A percentile compares a stretch with the other conserved stretches of the same genome.
Evolutionary conservation across 2,113 vertebrate species (phyloP).

Genomic region (Catagonus wagneri): DNA sequence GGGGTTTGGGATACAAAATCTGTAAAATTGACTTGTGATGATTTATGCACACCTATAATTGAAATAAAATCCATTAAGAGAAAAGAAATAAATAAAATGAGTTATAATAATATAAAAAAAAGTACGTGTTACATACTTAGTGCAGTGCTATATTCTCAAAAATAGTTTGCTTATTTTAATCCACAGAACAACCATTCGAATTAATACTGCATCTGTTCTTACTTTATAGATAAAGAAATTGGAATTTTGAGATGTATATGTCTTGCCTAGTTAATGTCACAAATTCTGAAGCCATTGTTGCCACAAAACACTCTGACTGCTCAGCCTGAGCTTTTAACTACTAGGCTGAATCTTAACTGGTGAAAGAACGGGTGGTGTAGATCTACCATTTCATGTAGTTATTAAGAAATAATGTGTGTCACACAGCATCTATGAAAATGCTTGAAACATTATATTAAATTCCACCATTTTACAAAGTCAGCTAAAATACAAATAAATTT

Average conservation of each 20-base stretch:
- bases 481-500: conserved; percentile 51
- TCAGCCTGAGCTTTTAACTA: background rate
- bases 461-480: background rate
- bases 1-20: too few species aligned
- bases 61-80: too few species aligned
- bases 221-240: background rate
- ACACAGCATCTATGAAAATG: conserved; percentile 34
- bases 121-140: background rate
- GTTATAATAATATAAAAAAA: too few species aligned
- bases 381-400: conserved; percentile 2
- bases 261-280: background rate
- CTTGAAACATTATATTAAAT: conserved; percentile 2
- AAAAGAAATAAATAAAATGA: too few species aligned
- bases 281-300: background rate
- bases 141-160: background rate
- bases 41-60: too few species aligned
- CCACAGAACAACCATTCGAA: background rate
- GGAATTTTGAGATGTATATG: background rate
- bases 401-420: conserved; percentile 46
- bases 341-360: background rate
- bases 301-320: background rate
- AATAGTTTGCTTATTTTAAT: background rate
- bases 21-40: too few species aligned
- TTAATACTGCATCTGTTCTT: background rate
- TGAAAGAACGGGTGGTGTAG: background rate